These are phyloP conservation scores for Perccottus glenii DNA, from an alignment of 2,113 vertebrate species.

Conservation along the genomic window DNA sequence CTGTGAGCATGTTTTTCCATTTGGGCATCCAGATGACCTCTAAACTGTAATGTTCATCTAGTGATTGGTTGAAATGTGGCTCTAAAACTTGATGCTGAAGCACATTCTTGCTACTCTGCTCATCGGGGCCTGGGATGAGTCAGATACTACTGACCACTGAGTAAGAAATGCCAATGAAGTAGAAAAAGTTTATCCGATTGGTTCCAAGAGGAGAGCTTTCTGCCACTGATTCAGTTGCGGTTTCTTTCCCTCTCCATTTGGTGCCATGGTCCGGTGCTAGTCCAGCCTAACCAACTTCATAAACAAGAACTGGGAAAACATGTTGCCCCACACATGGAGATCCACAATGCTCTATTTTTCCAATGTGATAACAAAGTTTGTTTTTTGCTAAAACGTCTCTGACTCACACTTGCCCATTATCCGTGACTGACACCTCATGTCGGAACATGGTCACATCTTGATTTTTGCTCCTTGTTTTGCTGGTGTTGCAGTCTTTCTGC, in stretches of 20 bases:
- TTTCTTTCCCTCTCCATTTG: not conserved
- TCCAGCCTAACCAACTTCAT: slow-evolving; percentile 13
- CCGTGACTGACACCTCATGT: slow-evolving; percentile 37
- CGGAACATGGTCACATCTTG: too few species aligned
- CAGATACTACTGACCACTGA: not conserved
- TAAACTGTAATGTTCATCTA: too few species aligned
- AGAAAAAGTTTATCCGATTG: not conserved
- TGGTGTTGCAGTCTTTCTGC: slow-evolving; percentile 66
- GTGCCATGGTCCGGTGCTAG: not conserved
- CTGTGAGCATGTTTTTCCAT: too few species aligned
- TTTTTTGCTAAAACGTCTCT: slow-evolving; percentile 48
- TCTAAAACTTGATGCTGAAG: too few species aligned
- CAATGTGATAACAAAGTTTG: slow-evolving; percentile 29
- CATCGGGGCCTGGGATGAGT: not conserved
- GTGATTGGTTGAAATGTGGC: too few species aligned
- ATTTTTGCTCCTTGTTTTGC: slow-evolving; percentile 57
- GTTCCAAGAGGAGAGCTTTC: too few species aligned
- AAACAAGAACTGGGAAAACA: slow-evolving; percentile 42
- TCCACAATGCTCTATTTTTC: slow-evolving; percentile 12
- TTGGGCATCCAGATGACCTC: too few species aligned
- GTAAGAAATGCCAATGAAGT: not conserved
- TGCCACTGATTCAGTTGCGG: not conserved
- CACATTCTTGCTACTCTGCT: too few species aligned
- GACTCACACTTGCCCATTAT: slow-evolving; percentile 66
- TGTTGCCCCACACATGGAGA: not conserved